Percentiles rank a stretch among this genome's conserved stretches.
Conservation (phyloP, 2,797 vertebrate species). For the Macropodus opercularis region DNA sequence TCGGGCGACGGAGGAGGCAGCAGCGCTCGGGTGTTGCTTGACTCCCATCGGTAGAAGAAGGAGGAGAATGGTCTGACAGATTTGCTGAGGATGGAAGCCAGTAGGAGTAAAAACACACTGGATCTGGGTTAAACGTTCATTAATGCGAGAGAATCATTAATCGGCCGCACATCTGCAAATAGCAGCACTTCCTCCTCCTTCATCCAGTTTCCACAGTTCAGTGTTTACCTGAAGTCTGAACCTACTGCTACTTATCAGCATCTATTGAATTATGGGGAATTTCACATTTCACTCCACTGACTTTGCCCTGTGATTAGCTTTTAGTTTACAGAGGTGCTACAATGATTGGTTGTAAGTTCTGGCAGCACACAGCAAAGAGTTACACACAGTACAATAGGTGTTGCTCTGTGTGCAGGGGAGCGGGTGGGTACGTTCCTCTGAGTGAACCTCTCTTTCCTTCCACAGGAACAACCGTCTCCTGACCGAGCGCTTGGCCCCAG, state of each 20-base stretch:
- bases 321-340: no score
- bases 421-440: conserved; percentile 25
- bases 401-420: conserved; percentile 4
- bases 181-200: background rate
- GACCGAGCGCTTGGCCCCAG: conserved; percentile 20
- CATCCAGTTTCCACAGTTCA: no score
- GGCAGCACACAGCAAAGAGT: no score
- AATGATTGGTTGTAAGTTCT: no score
- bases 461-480: conserved; percentile 49
- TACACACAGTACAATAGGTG: background rate
- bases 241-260: no score
- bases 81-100: conserved; percentile 24
- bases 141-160: conserved; percentile 19
- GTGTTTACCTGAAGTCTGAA: no score
- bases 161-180: conserved; percentile 16
- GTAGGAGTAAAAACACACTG: conserved; percentile 19
- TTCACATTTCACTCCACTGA: no score
- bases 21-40: conserved; percentile 46
- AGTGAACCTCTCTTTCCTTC: conserved; percentile 59
- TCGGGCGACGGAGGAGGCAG: conserved; percentile 25
- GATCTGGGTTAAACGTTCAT: conserved; percentile 24
- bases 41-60: conserved; percentile 23
- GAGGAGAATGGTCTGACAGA: conserved; percentile 38
- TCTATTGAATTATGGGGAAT: no score
- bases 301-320: no score